Conservation (phyloP, 2,113 vertebrate species). For the Eptesicus fuscus region DNA sequence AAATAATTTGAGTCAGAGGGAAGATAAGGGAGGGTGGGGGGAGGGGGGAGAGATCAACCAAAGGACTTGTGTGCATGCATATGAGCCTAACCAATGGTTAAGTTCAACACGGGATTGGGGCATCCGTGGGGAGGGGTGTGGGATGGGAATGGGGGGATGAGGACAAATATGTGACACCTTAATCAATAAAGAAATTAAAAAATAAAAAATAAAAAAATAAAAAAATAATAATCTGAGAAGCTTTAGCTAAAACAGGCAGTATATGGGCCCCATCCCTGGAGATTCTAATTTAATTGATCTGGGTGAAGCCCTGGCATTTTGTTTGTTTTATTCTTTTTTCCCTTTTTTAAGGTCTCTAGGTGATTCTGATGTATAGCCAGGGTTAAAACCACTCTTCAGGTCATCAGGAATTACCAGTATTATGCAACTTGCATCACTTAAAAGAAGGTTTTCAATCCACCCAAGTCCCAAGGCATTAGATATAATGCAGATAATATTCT, state of each 20-base stretch:
- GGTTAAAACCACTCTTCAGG: background rate
- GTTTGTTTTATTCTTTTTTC: background rate
- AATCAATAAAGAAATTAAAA: no score
- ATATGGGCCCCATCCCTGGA: background rate
- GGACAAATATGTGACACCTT: no score
- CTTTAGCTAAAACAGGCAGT: background rate
- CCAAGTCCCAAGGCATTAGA: background rate
- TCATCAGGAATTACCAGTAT: background rate
- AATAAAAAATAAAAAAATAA: no score
- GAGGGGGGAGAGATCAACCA: no score
- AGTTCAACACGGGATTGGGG: no score
- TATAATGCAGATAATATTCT: background rate
- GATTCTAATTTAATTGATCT: background rate
- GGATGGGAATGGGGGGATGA: no score
- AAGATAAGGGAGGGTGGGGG: no score
- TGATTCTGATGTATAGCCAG: background rate
- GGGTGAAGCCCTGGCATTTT: background rate
- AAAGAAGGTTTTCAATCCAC: background rate
- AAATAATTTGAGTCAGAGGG: background rate
- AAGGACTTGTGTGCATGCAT: no score
- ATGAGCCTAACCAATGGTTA: no score
- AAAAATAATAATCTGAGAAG: background rate
- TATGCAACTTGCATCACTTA: background rate
- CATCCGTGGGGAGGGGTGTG: no score
- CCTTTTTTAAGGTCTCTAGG: background rate